These are phyloP conservation scores for Pantala flavescens DNA, from an alignment of 1,140 invertebrate genomes.

Conservation along the genomic window DNA sequence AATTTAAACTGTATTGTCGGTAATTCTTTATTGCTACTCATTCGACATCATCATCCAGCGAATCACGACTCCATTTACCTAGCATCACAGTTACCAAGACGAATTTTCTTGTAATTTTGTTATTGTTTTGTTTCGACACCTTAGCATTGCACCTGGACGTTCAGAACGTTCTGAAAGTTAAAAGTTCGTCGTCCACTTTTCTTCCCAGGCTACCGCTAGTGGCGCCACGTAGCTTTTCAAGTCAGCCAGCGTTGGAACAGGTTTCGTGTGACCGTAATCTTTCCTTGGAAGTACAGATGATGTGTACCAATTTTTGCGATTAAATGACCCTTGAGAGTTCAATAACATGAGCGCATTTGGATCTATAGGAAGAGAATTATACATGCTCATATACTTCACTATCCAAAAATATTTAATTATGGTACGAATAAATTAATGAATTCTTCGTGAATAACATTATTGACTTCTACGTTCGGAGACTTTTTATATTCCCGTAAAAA, in stretches of 20 bases:
- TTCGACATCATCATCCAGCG: background rate
- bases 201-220: background rate
- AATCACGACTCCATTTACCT: background rate
- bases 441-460: too few species aligned
- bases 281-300: background rate
- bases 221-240: background rate
- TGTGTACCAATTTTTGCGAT: background rate
- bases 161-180: background rate
- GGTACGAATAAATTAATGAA: too few species aligned
- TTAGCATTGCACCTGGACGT: background rate
- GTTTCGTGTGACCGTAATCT: constrained; percentile 1
- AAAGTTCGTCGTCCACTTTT: background rate
- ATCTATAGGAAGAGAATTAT: too few species aligned
- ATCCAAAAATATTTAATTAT: too few species aligned
- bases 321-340: background rate
- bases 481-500: too few species aligned
- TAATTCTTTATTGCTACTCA: too few species aligned
- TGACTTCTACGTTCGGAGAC: too few species aligned
- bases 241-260: background rate
- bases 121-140: constrained; percentile 6
- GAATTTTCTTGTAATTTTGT: background rate
- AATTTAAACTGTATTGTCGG: too few species aligned
- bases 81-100: background rate
- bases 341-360: too few species aligned
- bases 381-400: too few species aligned